A percentile compares a stretch with the other conserved stretches of the same genome.
phyloP scores from a whole-genome alignment of 2,113 vertebrate species.

The Vanacampus margaritifer region DNA sequence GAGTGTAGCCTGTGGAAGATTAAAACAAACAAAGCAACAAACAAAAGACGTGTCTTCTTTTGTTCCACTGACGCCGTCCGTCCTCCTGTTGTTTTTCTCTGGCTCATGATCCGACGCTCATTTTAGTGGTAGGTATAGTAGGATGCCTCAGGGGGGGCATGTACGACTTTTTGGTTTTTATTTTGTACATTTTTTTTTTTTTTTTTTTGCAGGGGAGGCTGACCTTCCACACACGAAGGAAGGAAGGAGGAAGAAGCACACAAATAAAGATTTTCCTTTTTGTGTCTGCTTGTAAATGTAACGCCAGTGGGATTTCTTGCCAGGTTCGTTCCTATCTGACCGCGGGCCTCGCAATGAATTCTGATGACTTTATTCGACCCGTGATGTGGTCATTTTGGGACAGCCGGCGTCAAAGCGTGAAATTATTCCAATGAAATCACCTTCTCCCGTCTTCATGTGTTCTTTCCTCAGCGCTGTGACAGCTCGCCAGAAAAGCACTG shows the following conservation, averaged over 20 bases:
- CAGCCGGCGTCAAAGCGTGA: constrained; percentile 57
- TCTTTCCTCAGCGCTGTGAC: constrained; percentile 58
- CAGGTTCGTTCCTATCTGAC: not conserved
- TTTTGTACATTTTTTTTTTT: constrained; percentile 28
- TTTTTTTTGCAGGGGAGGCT: constrained; percentile 41
- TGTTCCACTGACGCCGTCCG: constrained; percentile 59
- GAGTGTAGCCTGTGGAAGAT: constrained; percentile 66
- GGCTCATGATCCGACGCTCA: constrained; percentile 51
- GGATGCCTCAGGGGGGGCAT: constrained; percentile 63
- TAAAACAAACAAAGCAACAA: constrained; percentile 34
- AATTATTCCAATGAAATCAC: constrained; percentile 68
- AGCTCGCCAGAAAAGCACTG: constrained; percentile 50
- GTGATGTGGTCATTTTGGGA: constrained; percentile 45
- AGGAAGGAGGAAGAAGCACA: constrained; percentile 65
- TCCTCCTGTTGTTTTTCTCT: constrained; percentile 62
- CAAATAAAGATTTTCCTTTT: constrained; percentile 73
- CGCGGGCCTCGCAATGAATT: not conserved
- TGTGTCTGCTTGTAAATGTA: constrained; percentile 63
- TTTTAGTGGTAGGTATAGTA: constrained; percentile 55
- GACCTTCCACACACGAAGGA: constrained; percentile 56
- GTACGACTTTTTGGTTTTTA: constrained; percentile 63
- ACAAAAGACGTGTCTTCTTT: constrained; percentile 60
- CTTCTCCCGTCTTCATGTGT: constrained; percentile 54
- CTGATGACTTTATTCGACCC: constrained; percentile 28
- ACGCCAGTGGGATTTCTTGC: constrained; percentile 18